Evolutionary conservation across 2,888 invertebrate species (phyloP).

Genomic region (Heliconius aoede): DNA sequence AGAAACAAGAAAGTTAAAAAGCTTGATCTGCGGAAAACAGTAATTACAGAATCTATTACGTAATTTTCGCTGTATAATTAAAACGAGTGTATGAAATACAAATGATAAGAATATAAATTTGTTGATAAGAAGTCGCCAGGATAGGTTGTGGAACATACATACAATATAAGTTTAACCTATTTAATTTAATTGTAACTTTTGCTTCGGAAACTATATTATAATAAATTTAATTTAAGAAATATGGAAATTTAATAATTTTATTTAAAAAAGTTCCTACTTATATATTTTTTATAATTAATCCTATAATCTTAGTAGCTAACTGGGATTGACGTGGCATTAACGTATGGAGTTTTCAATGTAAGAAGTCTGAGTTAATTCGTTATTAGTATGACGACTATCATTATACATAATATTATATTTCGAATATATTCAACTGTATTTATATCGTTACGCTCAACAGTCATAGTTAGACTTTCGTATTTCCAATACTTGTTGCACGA

Average conservation of each 20-base stretch:
- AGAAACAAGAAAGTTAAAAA: not conserved
- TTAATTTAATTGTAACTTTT: not conserved
- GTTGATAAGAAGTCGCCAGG: no score
- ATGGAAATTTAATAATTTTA: no score
- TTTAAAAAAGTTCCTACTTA: no score
- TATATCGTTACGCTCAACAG: slow-evolving; percentile 3
- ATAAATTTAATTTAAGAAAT: not conserved
- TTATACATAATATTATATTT: not conserved
- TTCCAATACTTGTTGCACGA: not conserved
- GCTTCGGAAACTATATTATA: not conserved
- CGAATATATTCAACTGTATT: not conserved
- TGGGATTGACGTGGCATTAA: no score
- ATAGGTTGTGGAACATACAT: no score
- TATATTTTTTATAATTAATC: no score
- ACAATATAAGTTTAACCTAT: no score
- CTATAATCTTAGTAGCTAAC: no score
- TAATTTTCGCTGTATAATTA: not conserved
- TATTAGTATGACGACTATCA: not conserved
- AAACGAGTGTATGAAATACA: no score
- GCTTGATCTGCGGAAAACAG: not conserved
- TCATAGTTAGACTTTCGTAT: slow-evolving; percentile 1
- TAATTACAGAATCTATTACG: not conserved
- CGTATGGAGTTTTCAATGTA: not conserved
- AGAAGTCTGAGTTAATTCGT: not conserved
- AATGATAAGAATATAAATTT: no score